These are phyloP conservation scores for Aspidiotus destructor DNA, from an alignment of 2,888 invertebrate genomes.

Conservation along the genomic window DNA sequence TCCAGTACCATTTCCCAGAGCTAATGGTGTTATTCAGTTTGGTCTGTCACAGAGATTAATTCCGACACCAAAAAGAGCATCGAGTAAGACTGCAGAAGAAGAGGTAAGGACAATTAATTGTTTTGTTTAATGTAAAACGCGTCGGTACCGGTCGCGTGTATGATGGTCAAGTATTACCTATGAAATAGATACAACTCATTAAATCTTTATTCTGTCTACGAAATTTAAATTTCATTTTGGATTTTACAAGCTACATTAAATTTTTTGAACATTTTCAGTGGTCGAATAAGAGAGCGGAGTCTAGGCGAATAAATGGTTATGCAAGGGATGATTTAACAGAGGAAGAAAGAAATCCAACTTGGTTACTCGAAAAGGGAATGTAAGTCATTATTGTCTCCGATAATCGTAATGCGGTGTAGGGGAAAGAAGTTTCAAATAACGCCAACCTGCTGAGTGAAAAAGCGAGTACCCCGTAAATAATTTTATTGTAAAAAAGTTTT, in stretches of 20 bases:
- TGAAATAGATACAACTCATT: too few relatives aligned
- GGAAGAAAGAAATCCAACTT: slow-evolving; percentile 73
- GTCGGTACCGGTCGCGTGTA: too few relatives aligned
- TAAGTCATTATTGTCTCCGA: slow-evolving; percentile 40
- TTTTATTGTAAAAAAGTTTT: too few relatives aligned
- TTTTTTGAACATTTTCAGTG: slow-evolving; percentile 45
- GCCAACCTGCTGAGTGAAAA: too few relatives aligned
- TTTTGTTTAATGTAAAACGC: too few relatives aligned
- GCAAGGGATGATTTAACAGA: slow-evolving; percentile 60
- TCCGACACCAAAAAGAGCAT: slow-evolving; percentile 72
- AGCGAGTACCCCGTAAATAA: too few relatives aligned
- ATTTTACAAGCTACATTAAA: neutral
- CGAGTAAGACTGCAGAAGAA: slow-evolving; percentile 58
- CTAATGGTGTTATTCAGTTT: slow-evolving; percentile 52
- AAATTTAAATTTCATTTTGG: neutral
- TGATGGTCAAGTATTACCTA: too few relatives aligned
- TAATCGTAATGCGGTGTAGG: too few relatives aligned
- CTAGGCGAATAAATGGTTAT: slow-evolving; percentile 58
- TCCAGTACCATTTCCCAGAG: slow-evolving; percentile 50
- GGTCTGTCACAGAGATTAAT: slow-evolving; percentile 65
- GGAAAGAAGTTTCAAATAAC: too few relatives aligned
- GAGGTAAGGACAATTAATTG: slow-evolving; percentile 46
- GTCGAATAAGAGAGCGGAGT: slow-evolving; percentile 66
- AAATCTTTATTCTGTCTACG: too few relatives aligned
- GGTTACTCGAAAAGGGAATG: slow-evolving; percentile 72